Base-by-base conservation (phyloP, 2,113 vertebrate genomes). In the Panthera uncia region DNA sequence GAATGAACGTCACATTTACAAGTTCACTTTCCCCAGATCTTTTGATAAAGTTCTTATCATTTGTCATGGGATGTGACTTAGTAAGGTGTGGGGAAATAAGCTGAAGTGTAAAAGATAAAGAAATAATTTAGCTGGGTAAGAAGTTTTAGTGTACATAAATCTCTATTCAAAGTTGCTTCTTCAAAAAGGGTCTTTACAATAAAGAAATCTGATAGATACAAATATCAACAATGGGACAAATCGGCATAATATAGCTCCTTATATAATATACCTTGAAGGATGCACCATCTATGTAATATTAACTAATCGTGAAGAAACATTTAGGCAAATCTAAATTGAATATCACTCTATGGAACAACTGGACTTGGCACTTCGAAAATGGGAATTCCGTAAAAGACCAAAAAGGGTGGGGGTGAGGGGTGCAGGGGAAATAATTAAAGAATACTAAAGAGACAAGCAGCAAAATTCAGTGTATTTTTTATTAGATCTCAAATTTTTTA, bases 311-410 rank as follows among this genome's bases (percentile, higher is more conserved):
- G 31, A 94, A 74, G 76, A 89, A 93, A 78, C 4, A 41, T 69
- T 80, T 50, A 95, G 11, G 41, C 41, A 94, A 69, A 81, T 80
- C n/a, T 79, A 92, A 92, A 92, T 74, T 48, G 23, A 92, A 92
- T 4, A 33, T 91, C 13, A 68, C 50, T 94, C 15, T 73, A 27
- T 25, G 82, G 68, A 97, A 65, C 25, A 81, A 73, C 15, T 21
- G 31, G 3, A 2, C 21, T 93, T 29, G 29, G 95, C 25, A 29
- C 36, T 66, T 89, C 9, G 66, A 96, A 96, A 78, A 10, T 45
- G 1, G 0, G 33, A 81, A 94, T 68, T 27, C 31, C 31, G 61
- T 82, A 63, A 83, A 78, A 79, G 12, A 89, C 7, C 10, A 15
- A 55, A 81, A 48, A 80, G 50, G 23, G 41, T 18, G 14, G 41